Base-by-base conservation (phyloP, 1,140 invertebrate species). In the Bombus waltoni region DNA sequence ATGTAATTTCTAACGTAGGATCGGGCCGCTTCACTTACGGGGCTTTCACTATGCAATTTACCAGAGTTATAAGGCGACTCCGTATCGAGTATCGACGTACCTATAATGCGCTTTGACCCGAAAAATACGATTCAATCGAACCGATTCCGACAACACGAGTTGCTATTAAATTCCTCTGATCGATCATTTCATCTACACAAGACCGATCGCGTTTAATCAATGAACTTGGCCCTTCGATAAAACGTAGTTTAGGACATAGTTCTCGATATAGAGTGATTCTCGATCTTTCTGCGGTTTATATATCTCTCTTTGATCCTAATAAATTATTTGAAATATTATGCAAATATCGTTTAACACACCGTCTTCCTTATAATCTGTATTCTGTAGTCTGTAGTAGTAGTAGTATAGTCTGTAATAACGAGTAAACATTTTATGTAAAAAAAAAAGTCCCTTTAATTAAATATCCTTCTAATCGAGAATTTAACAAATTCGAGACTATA, bases 1-100 rank as follows among this genome's bases (percentile, higher is more conserved):
- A 81, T 71, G 68, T 72, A 81, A 81, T 81, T 81, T 81, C 66
- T 81, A 47, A 53, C 44, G 66, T 57, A 6, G 47, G 18, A 44
- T 66, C 40, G 28, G 3, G 28, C 35, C 11, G 47, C 38, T 44
- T 81, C 79, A 25, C 44, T 72, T 42, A 42, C 53, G 18, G 18
- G 6, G 38, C 53, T 71, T 42, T 72, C 79, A 13, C 66, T 40
- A 25, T 57, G 79, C 79, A 72, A 57, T 81, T 72, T 57, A 71
- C 68, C 35, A 9, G 47, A 18, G 32, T 81, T 81, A 72, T 72
- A 57, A 81, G 47, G 53, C 77, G 66, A 44, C 35, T 38, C 13
- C 6, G 44, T 70, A 28, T 80, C 76, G 59, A 44, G 42, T 78
- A 66, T 44, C 59, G 76, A 25, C 66, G 25, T 22, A 9, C 18